Base-by-base conservation (phyloP, 1,140 invertebrate species). In the Heliothis virescens region DNA sequence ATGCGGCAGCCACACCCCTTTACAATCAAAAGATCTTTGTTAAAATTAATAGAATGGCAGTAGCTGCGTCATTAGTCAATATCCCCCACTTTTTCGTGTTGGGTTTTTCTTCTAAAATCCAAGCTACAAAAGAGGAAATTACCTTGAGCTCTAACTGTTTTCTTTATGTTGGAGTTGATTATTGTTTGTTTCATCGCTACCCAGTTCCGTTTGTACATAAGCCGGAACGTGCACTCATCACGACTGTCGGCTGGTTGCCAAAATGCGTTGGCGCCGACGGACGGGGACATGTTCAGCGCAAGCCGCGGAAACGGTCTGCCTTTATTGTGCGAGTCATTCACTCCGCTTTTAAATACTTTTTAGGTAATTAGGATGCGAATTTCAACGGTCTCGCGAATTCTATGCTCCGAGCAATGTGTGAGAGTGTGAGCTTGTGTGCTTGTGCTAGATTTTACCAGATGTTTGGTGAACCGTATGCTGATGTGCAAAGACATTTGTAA, bases 211-310 rank as follows among this genome's bases (percentile, higher is more conserved):
- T 82, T 69, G 75, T 79, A 62, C 79, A 84, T 9, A 63, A 59
- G 73, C 47, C 67, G 81, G 88, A 82, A 86, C 81, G 84, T 81
- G 83, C 83, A 79, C 79, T 83, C 82, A 85, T 87, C 83, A 86
- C 79, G 86, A 84, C 71, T 79, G 83, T 85, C 81, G 89, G 87
- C 86, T 75, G 18, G 59, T 86, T 88, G 89, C 89, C 89, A 91
- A 90, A 90, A 88, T 84, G 86, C 85, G 84, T 88, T 85, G 86
- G 84, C 86, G 85, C 86, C 86, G 55, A 79, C 74, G 18, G 47
- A 69, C 59, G 67, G 52, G 15, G 60, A 50, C 60, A 47, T 59
- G 48, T 81, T 65, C 82, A 78, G 82, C 75, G 81, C 34, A 34
- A 78, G 59, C 79, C 76, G 81, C 79, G 73, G 80, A 86, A 86